Base-by-base conservation (phyloP, 2,113 vertebrate genomes). In the Rhinolophus ferrumequinum region DNA sequence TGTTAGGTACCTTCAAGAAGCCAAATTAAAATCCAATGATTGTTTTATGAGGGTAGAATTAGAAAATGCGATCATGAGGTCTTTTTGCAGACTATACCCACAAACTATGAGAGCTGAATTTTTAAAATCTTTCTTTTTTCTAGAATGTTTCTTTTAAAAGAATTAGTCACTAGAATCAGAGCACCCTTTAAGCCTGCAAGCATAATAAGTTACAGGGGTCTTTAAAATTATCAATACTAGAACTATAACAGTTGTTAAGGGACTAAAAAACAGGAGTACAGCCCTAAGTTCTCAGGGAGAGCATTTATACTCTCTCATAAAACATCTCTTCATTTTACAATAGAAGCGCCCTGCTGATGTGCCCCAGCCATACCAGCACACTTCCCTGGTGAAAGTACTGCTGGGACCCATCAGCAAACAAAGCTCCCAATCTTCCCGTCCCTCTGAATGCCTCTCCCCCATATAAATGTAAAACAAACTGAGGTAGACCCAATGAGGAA, bases 71-170 rank as follows among this genome's bases (percentile, higher is more conserved):
- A 62, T 83, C 14, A 33, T 33, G 81, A 9, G 14, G 19, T 92
- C 67, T 41, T 77, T 30, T 67, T 89, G 77, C 11, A 93, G 64
- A 95, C 79, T 64, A 92, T 19, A 11, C 26, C n/a, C 75, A 93
- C 38, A 69, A 73, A 90, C 41, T 79, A 82, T 18, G 1, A 19
- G 6, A 92, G n/a, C 3, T 47, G 3, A 75, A 80, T 73, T 77
- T 94, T 60, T 44, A 89, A 85, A 72, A 52, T n/a, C 35, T 79
- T 92, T 83, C 52, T 47, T 24, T 33, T 70, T 62, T 92, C 64
- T 87, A 94, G 73, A 90, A 41, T 56, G 56, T 73, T 84, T 93
- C 66, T 93, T 84, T 67, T 66, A 80, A 88, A 90, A 93, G 38
- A 91, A 91, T 19, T 50, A 72, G 6, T 91, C 56, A 60, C 47